Evolutionary conservation across 2,797 vertebrate genomes (phyloP).

Genomic region (Chanos chanos): DNA sequence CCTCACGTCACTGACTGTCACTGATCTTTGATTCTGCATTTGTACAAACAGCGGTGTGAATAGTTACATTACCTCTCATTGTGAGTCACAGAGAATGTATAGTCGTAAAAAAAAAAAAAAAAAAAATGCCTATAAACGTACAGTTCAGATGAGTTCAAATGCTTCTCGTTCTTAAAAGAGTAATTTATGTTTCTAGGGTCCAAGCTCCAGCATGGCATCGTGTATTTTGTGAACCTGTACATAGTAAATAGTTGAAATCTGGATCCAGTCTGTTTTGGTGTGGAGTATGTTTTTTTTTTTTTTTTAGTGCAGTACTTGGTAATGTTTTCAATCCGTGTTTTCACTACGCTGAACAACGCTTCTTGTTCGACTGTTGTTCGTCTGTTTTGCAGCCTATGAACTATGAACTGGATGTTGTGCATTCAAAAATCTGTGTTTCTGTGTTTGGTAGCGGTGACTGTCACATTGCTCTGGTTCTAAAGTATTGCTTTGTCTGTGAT

Average conservation of each 20-base stretch:
- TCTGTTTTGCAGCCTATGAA: slow-evolving; percentile 20
- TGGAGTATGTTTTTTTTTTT: no score
- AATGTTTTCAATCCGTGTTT: no score
- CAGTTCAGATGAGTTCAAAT: no score
- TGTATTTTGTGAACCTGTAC: slow-evolving; percentile 9
- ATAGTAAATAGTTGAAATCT: slow-evolving; percentile 1
- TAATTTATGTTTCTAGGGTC: background rate
- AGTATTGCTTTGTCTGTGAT: no score
- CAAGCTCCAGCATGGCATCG: slow-evolving; percentile 2
- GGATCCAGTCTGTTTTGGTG: slow-evolving; percentile 24
- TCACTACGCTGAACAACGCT: no score
- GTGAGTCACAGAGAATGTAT: slow-evolving; percentile 51
- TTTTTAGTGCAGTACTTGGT: no score
- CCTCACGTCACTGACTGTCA: slow-evolving; percentile 24
- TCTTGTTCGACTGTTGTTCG: no score
- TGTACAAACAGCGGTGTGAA: slow-evolving; percentile 41
- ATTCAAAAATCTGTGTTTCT: slow-evolving; percentile 28
- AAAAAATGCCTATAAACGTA: no score
- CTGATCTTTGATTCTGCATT: slow-evolving; percentile 26
- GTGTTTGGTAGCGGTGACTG: slow-evolving; percentile 40
- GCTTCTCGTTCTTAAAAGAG: background rate
- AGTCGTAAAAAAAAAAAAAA: slow-evolving; percentile 25
- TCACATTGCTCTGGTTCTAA: background rate
- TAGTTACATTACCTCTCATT: slow-evolving; percentile 47
- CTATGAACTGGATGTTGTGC: slow-evolving; percentile 57